A percentile compares a stretch with the other conserved stretches of the same genome.
These are phyloP conservation scores for Indicator maculatus DNA, from an alignment of 2,113 vertebrate species.

Conservation along the genomic window DNA sequence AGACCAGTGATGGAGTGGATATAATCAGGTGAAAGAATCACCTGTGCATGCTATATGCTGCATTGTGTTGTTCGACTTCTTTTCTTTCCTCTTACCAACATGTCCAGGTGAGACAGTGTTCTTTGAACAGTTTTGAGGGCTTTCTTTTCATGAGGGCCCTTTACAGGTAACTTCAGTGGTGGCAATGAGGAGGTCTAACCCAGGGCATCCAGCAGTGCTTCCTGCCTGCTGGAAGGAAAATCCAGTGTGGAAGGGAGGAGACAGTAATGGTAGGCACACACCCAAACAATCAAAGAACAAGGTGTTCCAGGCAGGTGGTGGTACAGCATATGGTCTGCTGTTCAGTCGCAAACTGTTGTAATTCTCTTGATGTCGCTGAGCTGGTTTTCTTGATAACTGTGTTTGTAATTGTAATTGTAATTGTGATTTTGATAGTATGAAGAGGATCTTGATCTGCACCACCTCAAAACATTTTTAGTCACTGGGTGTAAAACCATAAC, in stretches of 20 bases:
- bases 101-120: fast-evolving
- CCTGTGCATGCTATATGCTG: background rate
- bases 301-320: background rate
- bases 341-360: background rate
- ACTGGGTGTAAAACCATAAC: background rate
- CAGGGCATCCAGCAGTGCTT: background rate
- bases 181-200: fast-evolving
- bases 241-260: background rate
- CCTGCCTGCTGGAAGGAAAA: background rate
- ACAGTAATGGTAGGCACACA: background rate
- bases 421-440: background rate
- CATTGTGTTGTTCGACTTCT: background rate
- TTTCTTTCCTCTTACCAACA: background rate
- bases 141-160: background rate
- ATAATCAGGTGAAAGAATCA: background rate
- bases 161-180: background rate
- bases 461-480: background rate
- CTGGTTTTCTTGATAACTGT: background rate
- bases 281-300: background rate
- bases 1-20: background rate
- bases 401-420: background rate
- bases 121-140: background rate
- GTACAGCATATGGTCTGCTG: background rate
- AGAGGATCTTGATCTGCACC: background rate
- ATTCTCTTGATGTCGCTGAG: background rate